Evolutionary conservation across 2,888 invertebrate genomes (phyloP).

Genomic region (Tipula helvola): DNA sequence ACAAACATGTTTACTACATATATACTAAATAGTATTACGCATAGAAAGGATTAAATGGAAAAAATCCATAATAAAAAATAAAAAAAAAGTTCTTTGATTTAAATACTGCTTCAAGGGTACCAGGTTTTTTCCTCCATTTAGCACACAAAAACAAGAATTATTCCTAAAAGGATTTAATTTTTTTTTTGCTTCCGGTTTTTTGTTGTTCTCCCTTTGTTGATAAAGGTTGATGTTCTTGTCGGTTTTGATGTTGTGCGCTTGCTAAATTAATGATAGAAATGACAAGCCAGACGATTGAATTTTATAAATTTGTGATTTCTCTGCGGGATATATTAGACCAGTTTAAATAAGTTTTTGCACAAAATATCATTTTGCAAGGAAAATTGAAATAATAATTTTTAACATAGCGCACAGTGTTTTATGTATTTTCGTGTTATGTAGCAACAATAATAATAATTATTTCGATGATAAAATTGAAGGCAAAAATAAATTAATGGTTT

Average conservation of each 20-base stretch:
- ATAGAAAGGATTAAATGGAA: not conserved
- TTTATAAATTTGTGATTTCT: not conserved
- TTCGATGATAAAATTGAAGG: not conserved
- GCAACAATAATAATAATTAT: not conserved
- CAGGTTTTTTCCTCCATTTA: not conserved
- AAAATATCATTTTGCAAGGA: not conserved
- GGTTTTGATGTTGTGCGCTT: not conserved
- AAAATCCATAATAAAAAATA: not conserved
- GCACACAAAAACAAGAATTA: not conserved
- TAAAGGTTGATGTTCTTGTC: not conserved
- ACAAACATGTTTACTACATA: not conserved
- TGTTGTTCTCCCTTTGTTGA: not conserved
- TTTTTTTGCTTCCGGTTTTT: not conserved
- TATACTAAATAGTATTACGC: not conserved
- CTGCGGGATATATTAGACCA: not conserved
- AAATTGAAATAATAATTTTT: not conserved
- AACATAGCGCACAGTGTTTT: not conserved
- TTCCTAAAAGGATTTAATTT: not conserved
- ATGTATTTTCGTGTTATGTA: not conserved
- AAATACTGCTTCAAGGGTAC: not conserved
- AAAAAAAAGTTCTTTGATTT: not conserved
- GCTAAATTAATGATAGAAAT: not conserved
- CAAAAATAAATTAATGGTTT: not conserved
- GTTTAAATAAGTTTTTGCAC: not conserved
- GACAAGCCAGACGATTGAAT: not conserved